These are phyloP conservation scores for Drosophila punjabiensis DNA, from an alignment of 1,140 invertebrate species.

Conservation along the genomic window DNA sequence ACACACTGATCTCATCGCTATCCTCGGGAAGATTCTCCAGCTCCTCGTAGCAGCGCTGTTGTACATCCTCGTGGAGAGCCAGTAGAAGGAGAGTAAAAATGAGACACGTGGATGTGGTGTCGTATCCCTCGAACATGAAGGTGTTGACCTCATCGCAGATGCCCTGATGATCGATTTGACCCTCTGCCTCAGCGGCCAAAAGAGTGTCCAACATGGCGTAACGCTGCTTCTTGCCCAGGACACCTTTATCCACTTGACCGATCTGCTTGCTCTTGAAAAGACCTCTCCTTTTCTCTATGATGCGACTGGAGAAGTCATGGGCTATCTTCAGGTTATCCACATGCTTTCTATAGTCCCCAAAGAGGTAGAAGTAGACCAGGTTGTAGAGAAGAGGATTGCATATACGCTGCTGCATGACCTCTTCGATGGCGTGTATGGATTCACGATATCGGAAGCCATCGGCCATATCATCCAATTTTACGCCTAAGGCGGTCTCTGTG, in stretches of 20 bases:
- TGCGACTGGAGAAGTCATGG: slow-evolving; percentile 72
- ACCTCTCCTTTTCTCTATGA: slow-evolving; percentile 64
- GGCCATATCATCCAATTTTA: slow-evolving; percentile 81
- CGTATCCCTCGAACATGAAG: slow-evolving; percentile 93
- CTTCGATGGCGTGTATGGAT: slow-evolving; percentile 65
- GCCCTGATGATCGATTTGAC: slow-evolving; percentile 87
- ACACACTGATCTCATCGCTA: slow-evolving; percentile 77
- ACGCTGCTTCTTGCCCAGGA: slow-evolving; percentile 85
- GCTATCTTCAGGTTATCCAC: slow-evolving; percentile 54
- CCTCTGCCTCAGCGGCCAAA: slow-evolving; percentile 87
- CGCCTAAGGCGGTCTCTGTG: slow-evolving; percentile 93
- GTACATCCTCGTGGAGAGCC: slow-evolving; percentile 88
- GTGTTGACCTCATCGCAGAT: slow-evolving; percentile 94
- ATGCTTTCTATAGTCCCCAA: slow-evolving; percentile 56
- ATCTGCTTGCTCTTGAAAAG: slow-evolving; percentile 30
- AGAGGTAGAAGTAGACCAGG: slow-evolving; percentile 53
- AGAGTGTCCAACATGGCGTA: slow-evolving; percentile 93
- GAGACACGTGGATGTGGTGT: slow-evolving; percentile 89
- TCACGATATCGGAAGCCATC: slow-evolving; percentile 67
- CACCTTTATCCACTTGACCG: slow-evolving; percentile 22
- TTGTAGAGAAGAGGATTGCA: slow-evolving; percentile 68
- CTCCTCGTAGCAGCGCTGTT: slow-evolving; percentile 88
- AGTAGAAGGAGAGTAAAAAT: slow-evolving; percentile 88
- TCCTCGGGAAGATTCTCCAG: slow-evolving; percentile 41
- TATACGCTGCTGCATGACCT: slow-evolving; percentile 51